phyloP scores from a whole-genome alignment of 2,797 vertebrate species.

The Sebastolobus altivelis region DNA sequence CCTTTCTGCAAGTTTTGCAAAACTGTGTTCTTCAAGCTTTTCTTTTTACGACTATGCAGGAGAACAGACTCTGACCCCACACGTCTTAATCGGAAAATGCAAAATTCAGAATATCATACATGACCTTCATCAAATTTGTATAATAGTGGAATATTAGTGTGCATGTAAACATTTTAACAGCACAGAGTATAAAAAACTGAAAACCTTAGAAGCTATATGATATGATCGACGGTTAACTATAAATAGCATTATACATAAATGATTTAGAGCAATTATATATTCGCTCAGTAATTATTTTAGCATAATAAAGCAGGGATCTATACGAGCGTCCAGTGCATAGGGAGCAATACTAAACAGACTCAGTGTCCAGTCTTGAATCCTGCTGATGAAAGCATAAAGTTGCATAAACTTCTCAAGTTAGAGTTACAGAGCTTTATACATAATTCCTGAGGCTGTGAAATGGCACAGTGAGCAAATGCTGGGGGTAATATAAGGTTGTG shows the following conservation, averaged over 20 bases:
- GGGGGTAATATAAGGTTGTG: slow-evolving; percentile 52
- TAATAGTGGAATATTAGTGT: too few relatives aligned
- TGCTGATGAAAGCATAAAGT: slow-evolving; percentile 61
- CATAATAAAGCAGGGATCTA: slow-evolving; percentile 19
- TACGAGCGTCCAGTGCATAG: background rate
- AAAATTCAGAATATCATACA: too few relatives aligned
- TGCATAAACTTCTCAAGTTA: slow-evolving; percentile 49
- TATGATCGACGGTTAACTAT: background rate
- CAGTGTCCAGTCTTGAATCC: slow-evolving; percentile 24
- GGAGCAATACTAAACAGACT: background rate
- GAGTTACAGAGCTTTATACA: slow-evolving; percentile 46
- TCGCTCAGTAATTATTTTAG: slow-evolving; percentile 17
- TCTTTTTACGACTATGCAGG: too few relatives aligned
- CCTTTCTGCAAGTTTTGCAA: too few relatives aligned
- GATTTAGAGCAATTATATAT: slow-evolving; percentile 34
- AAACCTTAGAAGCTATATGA: background rate
- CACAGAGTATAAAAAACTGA: background rate
- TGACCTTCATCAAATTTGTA: too few relatives aligned
- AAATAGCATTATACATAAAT: slow-evolving; percentile 19
- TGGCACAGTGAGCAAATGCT: slow-evolving; percentile 45
- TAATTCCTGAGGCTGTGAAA: slow-evolving; percentile 64
- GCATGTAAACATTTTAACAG: background rate
- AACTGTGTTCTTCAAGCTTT: too few relatives aligned
- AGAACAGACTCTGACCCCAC: too few relatives aligned
- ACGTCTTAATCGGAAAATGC: too few relatives aligned